These are phyloP conservation scores for Bovichtus variegatus DNA, from an alignment of 2,797 vertebrate species.

Conservation along the genomic window DNA sequence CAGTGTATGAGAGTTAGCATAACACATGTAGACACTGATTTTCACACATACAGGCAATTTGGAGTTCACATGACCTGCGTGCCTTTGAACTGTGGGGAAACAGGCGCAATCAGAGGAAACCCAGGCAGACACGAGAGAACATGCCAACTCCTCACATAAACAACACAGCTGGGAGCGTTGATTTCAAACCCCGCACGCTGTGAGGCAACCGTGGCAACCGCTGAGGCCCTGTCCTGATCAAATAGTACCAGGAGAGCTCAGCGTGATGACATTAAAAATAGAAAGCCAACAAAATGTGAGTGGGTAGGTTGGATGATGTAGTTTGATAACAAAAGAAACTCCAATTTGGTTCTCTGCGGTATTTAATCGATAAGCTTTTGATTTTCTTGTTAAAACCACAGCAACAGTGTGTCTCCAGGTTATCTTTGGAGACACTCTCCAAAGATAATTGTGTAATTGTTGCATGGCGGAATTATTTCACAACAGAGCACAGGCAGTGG, in stretches of 20 bases:
- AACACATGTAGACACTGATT: neutral
- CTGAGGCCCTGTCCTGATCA: neutral
- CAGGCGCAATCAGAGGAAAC: neutral
- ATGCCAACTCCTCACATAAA: neutral
- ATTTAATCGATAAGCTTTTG: neutral
- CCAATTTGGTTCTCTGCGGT: neutral
- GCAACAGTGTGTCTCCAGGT: neutral
- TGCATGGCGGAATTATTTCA: conserved; percentile 19
- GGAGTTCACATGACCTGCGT: neutral
- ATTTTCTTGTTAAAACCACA: conserved; percentile 2
- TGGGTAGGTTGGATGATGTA: conserved; percentile 4
- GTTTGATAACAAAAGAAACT: conserved; percentile 1
- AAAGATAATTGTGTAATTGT: conserved; percentile 12
- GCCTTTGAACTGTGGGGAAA: neutral
- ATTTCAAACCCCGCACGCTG: neutral
- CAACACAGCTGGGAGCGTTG: neutral
- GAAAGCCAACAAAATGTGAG: conserved; percentile 3
- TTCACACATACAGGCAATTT: conserved; percentile 7
- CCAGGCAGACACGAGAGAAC: neutral
- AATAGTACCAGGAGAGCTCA: neutral
- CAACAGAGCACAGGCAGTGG: conserved; percentile 10
- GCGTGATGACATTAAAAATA: neutral
- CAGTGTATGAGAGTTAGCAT: neutral
- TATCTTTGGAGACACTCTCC: conserved; percentile 1
- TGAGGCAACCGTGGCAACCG: conserved; percentile 3